Percentiles rank a stretch among this genome's conserved stretches.
phyloP scores from a whole-genome alignment of 2,797 vertebrate species.

The Austrolebias charrua region DNA sequence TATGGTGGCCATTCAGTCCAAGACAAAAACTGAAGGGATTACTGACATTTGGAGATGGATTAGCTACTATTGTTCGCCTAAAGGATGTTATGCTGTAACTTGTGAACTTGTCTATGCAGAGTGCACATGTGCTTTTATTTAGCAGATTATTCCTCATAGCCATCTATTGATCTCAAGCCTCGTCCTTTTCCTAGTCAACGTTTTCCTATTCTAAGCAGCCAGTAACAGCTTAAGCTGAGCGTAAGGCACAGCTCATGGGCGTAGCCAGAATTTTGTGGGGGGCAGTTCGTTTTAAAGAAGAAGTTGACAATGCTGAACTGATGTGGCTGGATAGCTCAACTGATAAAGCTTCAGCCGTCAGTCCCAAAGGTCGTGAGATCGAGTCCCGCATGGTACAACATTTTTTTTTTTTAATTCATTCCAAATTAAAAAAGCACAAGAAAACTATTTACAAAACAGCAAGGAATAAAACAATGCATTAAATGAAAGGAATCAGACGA shows the following conservation, averaged over 20 bases:
- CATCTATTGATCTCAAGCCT: background rate
- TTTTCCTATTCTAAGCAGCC: background rate
- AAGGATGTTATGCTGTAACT: slow-evolving; percentile 1
- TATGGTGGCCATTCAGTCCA: slow-evolving; percentile 17
- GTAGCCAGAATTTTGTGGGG: no score
- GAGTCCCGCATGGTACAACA: no score
- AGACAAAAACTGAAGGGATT: slow-evolving; percentile 53
- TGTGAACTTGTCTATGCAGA: background rate
- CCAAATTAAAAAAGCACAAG: no score
- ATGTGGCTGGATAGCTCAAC: no score
- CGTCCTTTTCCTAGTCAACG: background rate
- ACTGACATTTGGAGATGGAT: slow-evolving; percentile 43
- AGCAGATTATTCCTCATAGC: slow-evolving; percentile 4
- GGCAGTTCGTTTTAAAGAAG: no score
- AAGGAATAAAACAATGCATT: no score
- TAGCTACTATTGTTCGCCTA: slow-evolving; percentile 25
- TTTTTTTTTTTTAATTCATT: no score
- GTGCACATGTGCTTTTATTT: background rate
- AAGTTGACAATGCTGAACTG: no score
- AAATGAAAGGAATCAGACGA: no score
- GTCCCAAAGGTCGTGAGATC: no score
- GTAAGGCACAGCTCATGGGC: background rate
- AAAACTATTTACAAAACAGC: no score
- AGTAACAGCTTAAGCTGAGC: slow-evolving; percentile 1
- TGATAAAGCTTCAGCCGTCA: no score